Conservation (phyloP, 1,140 invertebrate species). For the Colletes gigas region DNA sequence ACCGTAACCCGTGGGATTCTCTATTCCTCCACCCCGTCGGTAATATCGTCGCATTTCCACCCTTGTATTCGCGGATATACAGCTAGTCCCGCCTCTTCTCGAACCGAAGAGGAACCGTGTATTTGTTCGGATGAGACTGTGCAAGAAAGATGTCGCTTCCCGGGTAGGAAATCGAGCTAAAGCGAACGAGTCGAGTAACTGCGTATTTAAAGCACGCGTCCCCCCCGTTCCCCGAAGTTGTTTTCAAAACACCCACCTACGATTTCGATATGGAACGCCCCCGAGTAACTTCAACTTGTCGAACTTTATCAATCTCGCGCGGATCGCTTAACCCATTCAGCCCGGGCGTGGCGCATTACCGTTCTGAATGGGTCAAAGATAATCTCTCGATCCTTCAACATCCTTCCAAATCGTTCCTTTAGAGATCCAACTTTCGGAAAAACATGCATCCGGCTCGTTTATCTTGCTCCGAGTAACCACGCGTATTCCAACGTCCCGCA, state of each 20-base stretch:
- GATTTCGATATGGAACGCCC: too few species aligned
- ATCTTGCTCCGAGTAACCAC: neutral
- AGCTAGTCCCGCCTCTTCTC: neutral
- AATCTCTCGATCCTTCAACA: neutral
- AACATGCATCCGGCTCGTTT: conserved; percentile 30
- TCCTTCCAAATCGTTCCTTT: neutral
- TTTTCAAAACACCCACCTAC: neutral
- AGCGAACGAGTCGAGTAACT: neutral
- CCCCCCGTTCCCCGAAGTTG: neutral
- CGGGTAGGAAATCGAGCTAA: neutral
- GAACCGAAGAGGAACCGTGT: too few species aligned
- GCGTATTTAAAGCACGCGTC: neutral
- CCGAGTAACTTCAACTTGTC: neutral
- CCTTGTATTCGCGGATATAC: conserved; percentile 24
- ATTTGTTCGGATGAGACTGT: neutral
- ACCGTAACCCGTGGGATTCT: conserved; percentile 22
- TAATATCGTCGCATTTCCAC: conserved; percentile 9
- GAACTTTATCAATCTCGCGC: too few species aligned
- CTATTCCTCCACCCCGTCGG: conserved; percentile 22
- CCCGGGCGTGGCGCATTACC: too few species aligned
- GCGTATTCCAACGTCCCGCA: conserved; percentile 9
- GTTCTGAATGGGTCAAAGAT: neutral
- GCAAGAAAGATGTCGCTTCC: conserved; percentile 5
- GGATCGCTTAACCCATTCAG: too few species aligned
- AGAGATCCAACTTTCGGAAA: neutral